Conservation (phyloP, 2,888 invertebrate genomes). For the Eretmocerus hayati region DNA sequence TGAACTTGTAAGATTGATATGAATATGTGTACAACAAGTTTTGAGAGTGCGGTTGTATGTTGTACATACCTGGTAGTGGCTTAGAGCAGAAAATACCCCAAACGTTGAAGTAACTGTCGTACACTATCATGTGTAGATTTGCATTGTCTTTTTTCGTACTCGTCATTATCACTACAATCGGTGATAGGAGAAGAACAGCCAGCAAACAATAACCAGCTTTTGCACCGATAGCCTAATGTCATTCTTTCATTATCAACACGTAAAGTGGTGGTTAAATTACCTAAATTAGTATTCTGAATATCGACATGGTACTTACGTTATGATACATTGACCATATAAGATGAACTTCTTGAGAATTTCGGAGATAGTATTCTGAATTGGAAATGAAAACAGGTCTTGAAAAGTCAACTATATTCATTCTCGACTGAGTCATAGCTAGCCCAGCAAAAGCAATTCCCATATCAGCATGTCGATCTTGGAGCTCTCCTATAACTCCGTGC, state of each 20-base stretch:
- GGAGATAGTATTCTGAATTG: neutral
- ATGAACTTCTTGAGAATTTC: neutral
- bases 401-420: neutral
- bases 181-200: neutral
- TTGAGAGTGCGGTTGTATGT: too few relatives aligned
- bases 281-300: too few relatives aligned
- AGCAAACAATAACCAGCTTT: neutral
- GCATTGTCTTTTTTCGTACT: neutral
- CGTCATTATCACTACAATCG: neutral
- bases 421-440: neutral
- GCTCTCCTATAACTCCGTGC: neutral
- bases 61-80: neutral
- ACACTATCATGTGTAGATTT: neutral
- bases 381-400: neutral
- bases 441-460: neutral
- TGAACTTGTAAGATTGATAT: too few relatives aligned
- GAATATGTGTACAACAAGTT: too few relatives aligned
- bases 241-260: too few relatives aligned
- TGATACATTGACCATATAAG: neutral
- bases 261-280: too few relatives aligned
- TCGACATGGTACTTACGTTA: neutral
- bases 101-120: neutral
- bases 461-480: neutral
- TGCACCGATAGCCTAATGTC: neutral
- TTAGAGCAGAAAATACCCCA: neutral